Base-by-base conservation (phyloP, 1,140 invertebrate species). In the Trachelipus rathkii region DNA sequence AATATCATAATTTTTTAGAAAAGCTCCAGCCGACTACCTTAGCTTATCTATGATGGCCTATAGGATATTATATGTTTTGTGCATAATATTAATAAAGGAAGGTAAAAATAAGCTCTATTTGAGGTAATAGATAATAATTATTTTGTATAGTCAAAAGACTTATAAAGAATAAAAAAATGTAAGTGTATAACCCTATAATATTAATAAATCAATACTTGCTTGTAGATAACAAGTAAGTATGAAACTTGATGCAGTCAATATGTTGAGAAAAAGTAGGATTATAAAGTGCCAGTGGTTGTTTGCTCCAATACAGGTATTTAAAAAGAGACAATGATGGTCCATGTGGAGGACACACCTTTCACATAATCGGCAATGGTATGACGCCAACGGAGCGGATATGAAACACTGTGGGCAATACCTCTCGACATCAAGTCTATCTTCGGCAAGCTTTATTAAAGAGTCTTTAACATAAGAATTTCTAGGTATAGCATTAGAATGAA, bases 271-370 rank as follows among this genome's bases (percentile, higher is more conserved):
- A 6, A 78, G 53, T 15, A 78, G 75, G 8, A 78, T 45, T 10
- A 78, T 74, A 73, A 78, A 78, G 33, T 75, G 72, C 71, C 77
- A 75, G 43, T 78, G 77, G 60, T 78, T 78, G 23, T 78, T 78
- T 43, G 71, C 71, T 5, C 73, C 77, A 2, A 78, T 44, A 44
- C 77, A 78, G 11, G 74, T 76, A 43, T 78, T 78, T 33, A 78
- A 71, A 60, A 78, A 78, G 9, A 78, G 72, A 44, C 77, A 78
- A 68, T 78, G 77, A 33, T 78, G 77, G 70, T 78, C 77, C 8
- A 68, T 72, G n/a, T 78, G 74, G 15, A 75, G 71, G 46, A 75
- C 66, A 68, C 77, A 78, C 15, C 46, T 67, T 8, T 53, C 71
- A 53, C 77, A 78, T 9, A 78, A 46, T 4, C 77, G 77, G 33